phyloP scores from a whole-genome alignment of 2,113 vertebrate species.

The Empidonax alnorum region DNA sequence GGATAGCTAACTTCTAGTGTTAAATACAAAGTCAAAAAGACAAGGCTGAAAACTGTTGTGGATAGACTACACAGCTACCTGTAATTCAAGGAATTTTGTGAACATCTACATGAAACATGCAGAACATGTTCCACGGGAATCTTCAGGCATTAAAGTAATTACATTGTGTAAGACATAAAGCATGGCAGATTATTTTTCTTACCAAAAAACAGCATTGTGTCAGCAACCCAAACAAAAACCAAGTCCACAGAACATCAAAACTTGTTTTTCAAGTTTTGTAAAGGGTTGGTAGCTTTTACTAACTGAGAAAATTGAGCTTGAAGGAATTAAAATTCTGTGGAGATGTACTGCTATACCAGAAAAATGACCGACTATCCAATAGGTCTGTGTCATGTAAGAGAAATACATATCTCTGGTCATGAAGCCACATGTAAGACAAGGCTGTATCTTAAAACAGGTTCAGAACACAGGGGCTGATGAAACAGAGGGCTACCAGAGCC shows the following conservation, averaged over 20 bases:
- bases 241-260: background rate
- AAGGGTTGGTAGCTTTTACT: background rate
- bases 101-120: accelerated
- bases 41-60: background rate
- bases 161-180: background rate
- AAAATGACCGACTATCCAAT: background rate
- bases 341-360: background rate
- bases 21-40: background rate
- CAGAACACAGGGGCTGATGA: background rate
- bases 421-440: background rate
- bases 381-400: background rate
- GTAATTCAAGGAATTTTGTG: background rate
- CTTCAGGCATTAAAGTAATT: background rate
- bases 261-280: background rate
- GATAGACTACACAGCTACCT: background rate
- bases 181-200: background rate
- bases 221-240: background rate
- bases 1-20: background rate
- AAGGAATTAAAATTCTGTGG: background rate
- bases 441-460: accelerated
- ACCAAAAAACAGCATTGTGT: background rate
- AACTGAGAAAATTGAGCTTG: background rate
- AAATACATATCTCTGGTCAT: background rate
- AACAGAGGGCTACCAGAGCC: background rate
- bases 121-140: background rate